Evolutionary conservation across 2,888 invertebrate genomes (phyloP).

Genomic region (Pyralis farinalis): DNA sequence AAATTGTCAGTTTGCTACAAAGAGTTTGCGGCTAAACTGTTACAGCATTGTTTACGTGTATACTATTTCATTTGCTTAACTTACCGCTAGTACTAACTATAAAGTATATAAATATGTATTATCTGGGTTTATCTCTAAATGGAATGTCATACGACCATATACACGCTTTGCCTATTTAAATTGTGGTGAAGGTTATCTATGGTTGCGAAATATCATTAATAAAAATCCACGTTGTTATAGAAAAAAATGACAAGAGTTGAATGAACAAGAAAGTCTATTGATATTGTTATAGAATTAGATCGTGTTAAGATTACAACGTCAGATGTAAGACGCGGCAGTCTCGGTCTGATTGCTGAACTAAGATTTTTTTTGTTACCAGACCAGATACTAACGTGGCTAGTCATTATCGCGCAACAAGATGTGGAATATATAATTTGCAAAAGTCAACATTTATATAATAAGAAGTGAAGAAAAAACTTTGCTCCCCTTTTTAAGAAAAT

Average conservation of each 20-base stretch:
- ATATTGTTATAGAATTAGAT: background rate
- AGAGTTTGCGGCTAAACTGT: too few species aligned
- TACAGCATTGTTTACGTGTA: too few species aligned
- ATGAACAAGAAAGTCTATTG: conserved; percentile 1
- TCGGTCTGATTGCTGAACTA: conserved; percentile 1
- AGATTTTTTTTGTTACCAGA: conserved; percentile 1
- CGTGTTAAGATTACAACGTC: background rate
- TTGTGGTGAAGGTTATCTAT: conserved; percentile 3
- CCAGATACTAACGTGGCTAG: background rate
- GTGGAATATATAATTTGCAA: too few species aligned
- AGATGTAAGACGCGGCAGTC: background rate
- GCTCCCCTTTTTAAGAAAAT: too few species aligned
- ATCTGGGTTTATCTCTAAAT: too few species aligned
- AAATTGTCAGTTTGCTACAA: too few species aligned
- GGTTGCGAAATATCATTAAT: conserved; percentile 4
- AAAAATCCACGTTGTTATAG: background rate
- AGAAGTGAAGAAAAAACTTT: too few species aligned
- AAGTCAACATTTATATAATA: too few species aligned
- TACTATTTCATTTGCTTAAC: too few species aligned
- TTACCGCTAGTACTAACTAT: too few species aligned
- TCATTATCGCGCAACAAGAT: too few species aligned
- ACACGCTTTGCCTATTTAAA: background rate
- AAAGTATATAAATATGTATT: too few species aligned
- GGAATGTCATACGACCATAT: background rate
- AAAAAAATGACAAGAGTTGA: background rate